Evolutionary conservation across 2,888 invertebrate species (phyloP).

Genomic region (Choreutis nemorana): DNA sequence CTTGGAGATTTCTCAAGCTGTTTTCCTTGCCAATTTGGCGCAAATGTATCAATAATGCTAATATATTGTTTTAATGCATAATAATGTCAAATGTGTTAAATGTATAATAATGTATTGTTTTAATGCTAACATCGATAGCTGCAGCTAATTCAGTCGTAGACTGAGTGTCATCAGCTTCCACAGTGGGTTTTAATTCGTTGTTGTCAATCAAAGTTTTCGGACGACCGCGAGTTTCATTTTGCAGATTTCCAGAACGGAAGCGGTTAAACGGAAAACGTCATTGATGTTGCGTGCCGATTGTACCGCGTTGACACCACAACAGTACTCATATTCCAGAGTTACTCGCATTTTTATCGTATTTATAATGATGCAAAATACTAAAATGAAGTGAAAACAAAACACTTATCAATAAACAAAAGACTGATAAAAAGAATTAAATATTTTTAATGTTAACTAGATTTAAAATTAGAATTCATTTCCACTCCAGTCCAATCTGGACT

Average conservation of each 20-base stretch:
- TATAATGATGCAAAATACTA: no score
- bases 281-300: slow-evolving; percentile 6
- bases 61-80: slow-evolving; percentile 2
- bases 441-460: no score
- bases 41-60: slow-evolving; percentile 5
- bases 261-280: slow-evolving; percentile 6
- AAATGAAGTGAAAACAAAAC: no score
- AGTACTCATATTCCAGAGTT: no score
- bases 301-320: slow-evolving; percentile 5
- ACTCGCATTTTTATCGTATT: no score
- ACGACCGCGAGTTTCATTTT: slow-evolving; percentile 7
- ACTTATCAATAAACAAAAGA: no score
- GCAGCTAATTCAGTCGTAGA: slow-evolving; percentile 8
- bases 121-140: slow-evolving; percentile 7
- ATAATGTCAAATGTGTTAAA: no score
- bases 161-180: slow-evolving; percentile 8
- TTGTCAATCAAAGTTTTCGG: slow-evolving; percentile 7
- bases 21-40: slow-evolving; percentile 8
- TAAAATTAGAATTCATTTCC: no score
- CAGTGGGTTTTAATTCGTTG: slow-evolving; percentile 6
- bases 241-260: slow-evolving; percentile 7
- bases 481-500: no score
- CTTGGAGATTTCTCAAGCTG: slow-evolving; percentile 4
- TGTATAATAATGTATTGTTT: no score
- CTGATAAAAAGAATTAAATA: no score